Evolutionary conservation across 2,888 invertebrate species (phyloP), one percentile per base, ranked within the genome.

Genomic region (Melangyna quadrimaculata): DNA sequence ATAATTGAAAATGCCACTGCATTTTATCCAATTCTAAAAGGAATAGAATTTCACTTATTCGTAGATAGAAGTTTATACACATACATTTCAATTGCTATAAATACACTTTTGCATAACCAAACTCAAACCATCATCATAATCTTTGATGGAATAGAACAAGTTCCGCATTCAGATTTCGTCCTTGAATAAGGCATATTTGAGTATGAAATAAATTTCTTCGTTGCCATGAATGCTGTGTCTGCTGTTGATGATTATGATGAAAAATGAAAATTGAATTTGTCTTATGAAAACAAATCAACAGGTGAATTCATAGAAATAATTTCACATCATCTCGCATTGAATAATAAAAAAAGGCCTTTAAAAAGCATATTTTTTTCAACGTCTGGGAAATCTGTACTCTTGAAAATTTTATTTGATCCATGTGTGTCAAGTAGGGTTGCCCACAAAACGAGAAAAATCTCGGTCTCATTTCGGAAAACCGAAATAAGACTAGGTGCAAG

Each of bases 1-100:
- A 51, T 71, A 78, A 78, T 78, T 78, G 78, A 63, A 78, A 71
- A 78, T 35, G 53, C 45, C 63, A 48, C 14, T 63, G 73, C 57
- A 45, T 48, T 45, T 17, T n/a, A n/a, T 59, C 14, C 53, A 40
- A 51, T 53, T 53, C n/a, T 10, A 63, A 53, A 73, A 40, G n/a
- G 37, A 59, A 35, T 73, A 51, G 29, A 24, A 63, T 51, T 48
- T 45, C 45, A 48, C 24, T 17, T 43, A 4, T 24, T 2, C 6
- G 10, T 2, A 40, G 7, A 8, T 19, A 48, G 10, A 51, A 24
- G 24, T 24, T 14, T 24, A 51, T 24, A 8, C n/a, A 40, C 27
- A 63, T 17, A 61, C 4, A 57, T 32, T 14, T 59, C 6, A 37
- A 22, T 3, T 4, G 19, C 37, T 51, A 22, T 35, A 35, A 37